Evolutionary conservation across 1,140 invertebrate species (phyloP), one percentile per base, ranked within the genome.

Genomic region (Zaprionus kolodkinae): DNA sequence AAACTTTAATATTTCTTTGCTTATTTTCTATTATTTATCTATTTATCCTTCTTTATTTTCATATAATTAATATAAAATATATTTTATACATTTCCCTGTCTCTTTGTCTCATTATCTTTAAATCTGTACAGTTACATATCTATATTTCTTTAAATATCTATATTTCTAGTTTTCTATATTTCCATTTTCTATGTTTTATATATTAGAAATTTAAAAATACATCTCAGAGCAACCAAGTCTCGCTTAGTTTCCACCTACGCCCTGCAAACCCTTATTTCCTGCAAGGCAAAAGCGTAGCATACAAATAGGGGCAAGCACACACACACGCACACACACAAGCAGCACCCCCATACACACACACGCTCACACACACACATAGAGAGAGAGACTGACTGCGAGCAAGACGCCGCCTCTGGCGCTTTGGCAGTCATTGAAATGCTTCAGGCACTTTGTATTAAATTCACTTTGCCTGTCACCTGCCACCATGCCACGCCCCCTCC

Each of bases 391-490:
- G 27, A 40, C 40, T 45, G 40, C 7, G 15, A 15, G n/a, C 45
- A 33, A 17, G 15, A n/a, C 59, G 36, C 45, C 15, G 54, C 15
- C 54, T 40, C 63, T 43, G 52, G 43, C 33, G 30, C 21, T 21
- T 33, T 59, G 50, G 48, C 48, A 61, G 70, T 62, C 75, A 75
- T 80, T 78, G 76, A 80, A 80, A 80, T 78, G 76, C 78, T 75
- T 62, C 48, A 72, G 72, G 76, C 76, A 79, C 72, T 79, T 79
- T 81, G 67, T 81, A 76, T 81, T 79, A 79, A 81, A 81, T 81
- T 81, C 79, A 81, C 79, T 81, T 81, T 81, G 72, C 72, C 73
- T 78, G 78, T 80, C 78, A 78, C 78, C 76, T 81, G 76, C 63
- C 72, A 64, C 48, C 35, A 10, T 6, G 17, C 13, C 33, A 17